phyloP scores from a whole-genome alignment of 2,888 invertebrate genomes.

The Petrolisthes cinctipes region DNA sequence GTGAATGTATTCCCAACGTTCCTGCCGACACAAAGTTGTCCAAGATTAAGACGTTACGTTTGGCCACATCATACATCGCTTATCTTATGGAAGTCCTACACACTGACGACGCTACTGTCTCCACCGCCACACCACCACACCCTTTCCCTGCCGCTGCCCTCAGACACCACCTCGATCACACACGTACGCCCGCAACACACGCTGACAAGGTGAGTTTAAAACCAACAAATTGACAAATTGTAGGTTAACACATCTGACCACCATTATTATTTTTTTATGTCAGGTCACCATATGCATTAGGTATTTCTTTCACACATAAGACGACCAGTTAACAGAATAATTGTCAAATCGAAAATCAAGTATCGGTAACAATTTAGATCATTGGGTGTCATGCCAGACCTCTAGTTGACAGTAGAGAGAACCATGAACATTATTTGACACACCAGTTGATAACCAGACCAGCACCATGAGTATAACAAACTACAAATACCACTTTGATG shows the following conservation, averaged over 20 bases:
- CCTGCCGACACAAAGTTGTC: constrained; percentile 95
- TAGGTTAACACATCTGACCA: not conserved
- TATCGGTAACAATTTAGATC: no score
- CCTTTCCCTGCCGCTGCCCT: constrained; percentile 29
- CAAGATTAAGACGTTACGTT: constrained; percentile 91
- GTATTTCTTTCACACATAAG: not conserved
- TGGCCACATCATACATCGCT: constrained; percentile 93
- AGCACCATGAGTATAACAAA: no score
- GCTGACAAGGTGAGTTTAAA: constrained; percentile 38
- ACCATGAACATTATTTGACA: no score
- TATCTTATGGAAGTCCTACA: constrained; percentile 87
- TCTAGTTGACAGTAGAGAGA: no score
- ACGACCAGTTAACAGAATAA: no score
- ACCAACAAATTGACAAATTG: not conserved
- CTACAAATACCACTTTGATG: no score
- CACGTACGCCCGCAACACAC: constrained; percentile 16
- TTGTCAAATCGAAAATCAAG: no score
- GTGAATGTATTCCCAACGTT: constrained; percentile 96
- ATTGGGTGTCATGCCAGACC: no score
- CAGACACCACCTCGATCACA: not conserved
- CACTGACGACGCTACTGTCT: constrained; percentile 30
- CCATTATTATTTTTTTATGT: not conserved
- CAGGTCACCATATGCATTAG: no score
- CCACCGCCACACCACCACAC: constrained; percentile 28
- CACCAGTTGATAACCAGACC: no score